These are phyloP conservation scores for Pantelozetes paolii DNA, from an alignment of 2,888 invertebrate genomes.

Conservation along the genomic window DNA sequence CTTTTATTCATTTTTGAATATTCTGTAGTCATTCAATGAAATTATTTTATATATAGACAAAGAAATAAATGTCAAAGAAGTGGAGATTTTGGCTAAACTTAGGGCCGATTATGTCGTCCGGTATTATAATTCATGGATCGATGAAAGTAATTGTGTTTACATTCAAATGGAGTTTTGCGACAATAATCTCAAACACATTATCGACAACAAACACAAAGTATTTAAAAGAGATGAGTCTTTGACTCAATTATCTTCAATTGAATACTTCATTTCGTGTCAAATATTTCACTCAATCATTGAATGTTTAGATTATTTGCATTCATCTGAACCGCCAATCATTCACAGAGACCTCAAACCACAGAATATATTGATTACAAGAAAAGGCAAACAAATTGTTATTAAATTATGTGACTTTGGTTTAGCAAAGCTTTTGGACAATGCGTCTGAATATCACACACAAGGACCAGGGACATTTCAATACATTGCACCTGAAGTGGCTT, in stretches of 20 bases:
- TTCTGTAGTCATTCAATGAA: too few relatives aligned
- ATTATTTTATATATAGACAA: too few relatives aligned
- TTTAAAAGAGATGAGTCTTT: neutral
- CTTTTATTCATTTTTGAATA: too few relatives aligned
- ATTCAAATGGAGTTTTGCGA: neutral
- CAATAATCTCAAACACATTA: neutral
- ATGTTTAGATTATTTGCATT: neutral
- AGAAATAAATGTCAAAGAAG: too few relatives aligned
- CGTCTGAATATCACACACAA: neutral
- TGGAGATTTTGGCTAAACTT: too few relatives aligned
- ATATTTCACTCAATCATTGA: neutral
- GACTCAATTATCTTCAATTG: neutral
- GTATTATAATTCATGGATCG: neutral
- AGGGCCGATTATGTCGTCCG: too few relatives aligned
- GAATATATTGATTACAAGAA: neutral
- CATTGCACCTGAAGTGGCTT: neutral
- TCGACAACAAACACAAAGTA: neutral
- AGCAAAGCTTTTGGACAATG: neutral
- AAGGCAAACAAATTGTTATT: neutral
- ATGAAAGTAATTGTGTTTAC: neutral
- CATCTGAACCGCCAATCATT: neutral
- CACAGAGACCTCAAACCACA: too few relatives aligned
- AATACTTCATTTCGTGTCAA: neutral
- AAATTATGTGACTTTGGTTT: slow-evolving; percentile 2
- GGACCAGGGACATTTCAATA: neutral